Evolutionary conservation across 2,797 vertebrate genomes (phyloP), one percentile per base, ranked within the genome.

Genomic region (Falco biarmicus): DNA sequence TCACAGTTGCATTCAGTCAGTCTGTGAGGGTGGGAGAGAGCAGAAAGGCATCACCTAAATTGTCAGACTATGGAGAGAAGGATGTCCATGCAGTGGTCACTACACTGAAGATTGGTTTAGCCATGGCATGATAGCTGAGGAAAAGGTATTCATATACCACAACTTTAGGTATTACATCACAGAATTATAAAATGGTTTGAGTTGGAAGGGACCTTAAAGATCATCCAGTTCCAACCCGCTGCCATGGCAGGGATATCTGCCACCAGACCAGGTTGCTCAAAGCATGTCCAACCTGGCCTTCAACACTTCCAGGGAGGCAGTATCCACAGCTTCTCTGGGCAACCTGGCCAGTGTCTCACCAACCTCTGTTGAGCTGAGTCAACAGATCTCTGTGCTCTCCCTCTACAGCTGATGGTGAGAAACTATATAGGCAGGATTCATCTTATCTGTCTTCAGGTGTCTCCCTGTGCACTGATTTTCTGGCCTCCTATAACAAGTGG

Each of bases 341-440:
- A 76, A 8, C 5, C 0, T 1, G 0, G 3, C n/a, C 63, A 25
- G 7, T 25, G 28, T 11, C 31, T 56, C 51, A 41, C 7, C 15
- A 61, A 11, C 4, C 4, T 45, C 24, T 54, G 5, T 3, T 66
- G 45, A 54, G 11, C 25, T 14, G 12, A 84, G 24, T 26, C 26
- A 63, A 48, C 5, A 88, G 19, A 76, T 69, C 47, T 86, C 32
- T 2, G 1, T 10, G 15, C 34, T 31, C 2, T 84, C 24, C 25
- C 28, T 26, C 21, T 60, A 7, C 12, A 41, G 15, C 0, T 47
- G 75, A 24, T 18, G 39, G 14, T 15, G 7, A 84, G 13, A 71
- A 80, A 78, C 3, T 34, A 15, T 34, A 15, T 4, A 45, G 7
- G 10, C 60, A 15, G 4, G 15, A 19, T 41, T 28, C 1, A 4